Base-by-base conservation (phyloP, 2,888 invertebrate genomes). In the Megalurothrips usitatus region DNA sequence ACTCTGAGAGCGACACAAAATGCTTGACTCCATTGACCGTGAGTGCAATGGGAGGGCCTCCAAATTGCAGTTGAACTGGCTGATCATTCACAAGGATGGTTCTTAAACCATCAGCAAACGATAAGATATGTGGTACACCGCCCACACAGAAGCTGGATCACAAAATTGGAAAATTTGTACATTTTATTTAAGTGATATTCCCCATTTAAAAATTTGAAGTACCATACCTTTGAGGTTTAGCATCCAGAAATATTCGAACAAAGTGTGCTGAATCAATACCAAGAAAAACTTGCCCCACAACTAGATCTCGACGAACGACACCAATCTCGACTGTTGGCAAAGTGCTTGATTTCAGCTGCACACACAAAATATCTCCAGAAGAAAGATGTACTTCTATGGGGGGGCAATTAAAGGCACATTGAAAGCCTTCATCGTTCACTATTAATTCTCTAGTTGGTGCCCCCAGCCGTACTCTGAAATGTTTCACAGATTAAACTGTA, bases 261-360 rank as follows among this genome's bases (percentile, higher is more conserved):
- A 91, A 91, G 9, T 82, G 81, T 81, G 91, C 91, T 0, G 94
- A 95, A 86, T 96, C 93, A 9, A 96, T 91, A 81, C 95, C 94
- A 82, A 96, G 89, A 86, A 93, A 94, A 82, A 96, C 94, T 88
- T 94, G 94, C 0, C 95, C 96, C 0, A 93, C 92, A 0, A 95
- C 94, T 79, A 97, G 88, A 86, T 97, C 97, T 19, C 91, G 92
- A 47, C 96, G 90, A 84, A 93, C 92, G 1, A 87, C 88, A 58
- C 92, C 92, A 0, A 97, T 95, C 82, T 99, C 96, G 86, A 95
- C 94, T 0, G 99, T 98, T 88, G 96, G 96, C 0, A 99, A 99
- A 8, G 96, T 92, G 0, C 96, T 95, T 0, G 98, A 98, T 84
- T 95, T 94, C 14, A 99, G 88, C 85, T 94, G 93, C 0, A 99